Conservation (phyloP, 2,797 vertebrate genomes). For the Malurus splendens region DNA sequence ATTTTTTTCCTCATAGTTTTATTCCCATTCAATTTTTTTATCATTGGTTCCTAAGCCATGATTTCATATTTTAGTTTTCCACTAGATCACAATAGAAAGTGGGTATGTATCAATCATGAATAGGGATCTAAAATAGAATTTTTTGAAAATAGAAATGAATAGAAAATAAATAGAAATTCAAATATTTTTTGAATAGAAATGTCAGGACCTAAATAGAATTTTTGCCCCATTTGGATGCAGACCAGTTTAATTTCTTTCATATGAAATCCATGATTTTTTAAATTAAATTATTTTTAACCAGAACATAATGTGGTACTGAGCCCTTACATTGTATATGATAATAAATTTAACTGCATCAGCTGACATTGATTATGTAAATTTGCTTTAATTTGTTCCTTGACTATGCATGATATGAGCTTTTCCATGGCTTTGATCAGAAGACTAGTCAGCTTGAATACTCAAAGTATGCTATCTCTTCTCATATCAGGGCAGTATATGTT, state of each 20-base stretch:
- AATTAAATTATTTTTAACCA: background rate
- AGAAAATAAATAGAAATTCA: no score
- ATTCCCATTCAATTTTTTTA: background rate
- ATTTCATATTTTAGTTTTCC: background rate
- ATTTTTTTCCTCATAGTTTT: background rate
- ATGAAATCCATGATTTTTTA: background rate
- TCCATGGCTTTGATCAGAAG: background rate
- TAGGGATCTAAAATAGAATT: no score
- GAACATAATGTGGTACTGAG: background rate
- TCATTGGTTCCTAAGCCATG: background rate
- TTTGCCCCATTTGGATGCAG: background rate
- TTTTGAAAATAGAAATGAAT: no score
- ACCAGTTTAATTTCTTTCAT: background rate
- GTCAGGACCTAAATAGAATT: background rate
- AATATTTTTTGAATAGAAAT: no score
- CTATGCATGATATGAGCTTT: background rate
- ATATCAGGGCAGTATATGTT: background rate
- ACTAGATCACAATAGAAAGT: background rate
- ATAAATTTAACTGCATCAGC: background rate
- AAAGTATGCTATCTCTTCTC: background rate
- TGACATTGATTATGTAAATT: background rate
- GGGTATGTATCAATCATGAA: background rate
- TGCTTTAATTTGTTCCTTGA: slow-evolving; percentile 9
- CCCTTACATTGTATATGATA: background rate
- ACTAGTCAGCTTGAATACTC: background rate